Base-by-base conservation (phyloP, 1,140 invertebrate species). In the Pentalonia nigronervosa region DNA sequence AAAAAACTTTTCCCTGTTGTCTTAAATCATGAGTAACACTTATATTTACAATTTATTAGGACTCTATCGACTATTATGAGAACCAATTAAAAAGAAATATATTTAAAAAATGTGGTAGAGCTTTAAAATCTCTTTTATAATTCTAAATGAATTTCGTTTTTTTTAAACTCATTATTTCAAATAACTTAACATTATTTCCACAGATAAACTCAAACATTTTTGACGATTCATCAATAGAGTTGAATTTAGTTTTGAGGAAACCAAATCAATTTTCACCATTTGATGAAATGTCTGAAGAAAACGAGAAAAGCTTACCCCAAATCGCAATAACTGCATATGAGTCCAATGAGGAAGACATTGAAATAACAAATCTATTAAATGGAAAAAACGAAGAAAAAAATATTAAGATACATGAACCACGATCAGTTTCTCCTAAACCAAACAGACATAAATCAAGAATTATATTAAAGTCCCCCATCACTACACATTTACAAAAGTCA, bases 321-420 rank as follows among this genome's bases (percentile, higher is more conserved):
- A 93, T 93, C 41, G 67, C 91, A 84, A 84, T 93, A 53, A 93
- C 91, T 53, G 48, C 81, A 30, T 93, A 93, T 53, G 91, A 93
- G n/a, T 93, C 81, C 9, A 84, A 53, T 11, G 91, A 93, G 84
- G 91, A 93, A 53, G 76, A 93, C 8, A 67, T 45, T 56, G 91
- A 93, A 84, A 48, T 93, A 25, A 56, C 76, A 20, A 93, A 84
- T 84, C 23, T 84, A 41, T 93, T 93, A 30, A 93, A 84, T 56
- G n/a, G 48, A 86, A 14, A 0, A 9, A 53, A 83, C 21, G n/a
- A 84, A 0, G 34, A 84, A 93, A 56, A 41, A 30, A 84, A 56
- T 86, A 25, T n/a, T 23, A 86, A 93, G 0, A 92, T 25, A 6
- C 45, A 83, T 4, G 45, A 83, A 50, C 47, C 60, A 48, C 45